phyloP scores from a whole-genome alignment of 2,888 invertebrate genomes.

The Meliscaeva auricollis region DNA sequence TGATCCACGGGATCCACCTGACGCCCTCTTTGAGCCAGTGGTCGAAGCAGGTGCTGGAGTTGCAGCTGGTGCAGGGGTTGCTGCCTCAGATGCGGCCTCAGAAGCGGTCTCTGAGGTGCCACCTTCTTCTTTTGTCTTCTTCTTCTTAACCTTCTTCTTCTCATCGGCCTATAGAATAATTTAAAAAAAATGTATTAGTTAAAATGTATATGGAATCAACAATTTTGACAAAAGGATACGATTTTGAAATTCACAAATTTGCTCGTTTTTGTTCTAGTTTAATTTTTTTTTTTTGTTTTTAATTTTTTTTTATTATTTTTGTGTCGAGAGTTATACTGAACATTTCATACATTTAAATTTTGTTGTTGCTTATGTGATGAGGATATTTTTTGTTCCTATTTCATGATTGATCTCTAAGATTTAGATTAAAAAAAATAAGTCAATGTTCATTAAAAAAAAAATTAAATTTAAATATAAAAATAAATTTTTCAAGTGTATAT shows the following conservation, averaged over 20 bases:
- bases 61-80: slow-evolving; percentile 89
- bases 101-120: slow-evolving; percentile 85
- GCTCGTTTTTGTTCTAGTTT: slow-evolving; percentile 16
- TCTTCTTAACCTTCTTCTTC: slow-evolving; percentile 96
- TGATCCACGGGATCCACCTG: slow-evolving; percentile 87
- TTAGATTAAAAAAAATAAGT: too few relatives aligned
- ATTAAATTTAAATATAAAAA: too few relatives aligned
- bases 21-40: slow-evolving; percentile 92
- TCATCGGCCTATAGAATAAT: slow-evolving; percentile 90
- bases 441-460: too few relatives aligned
- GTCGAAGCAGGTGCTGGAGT: slow-evolving; percentile 89
- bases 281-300: too few relatives aligned
- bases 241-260: slow-evolving; percentile 48
- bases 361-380: too few relatives aligned
- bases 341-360: too few relatives aligned
- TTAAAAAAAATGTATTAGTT: slow-evolving; percentile 3
- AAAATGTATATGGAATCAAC: not conserved
- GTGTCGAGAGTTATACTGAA: not conserved
- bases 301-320: not conserved
- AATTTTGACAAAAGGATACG: too few relatives aligned
- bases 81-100: slow-evolving; percentile 86
- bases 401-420: too few relatives aligned
- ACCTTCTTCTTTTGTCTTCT: slow-evolving; percentile 91
- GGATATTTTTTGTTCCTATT: too few relatives aligned
- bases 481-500: too few relatives aligned